These are phyloP conservation scores for Amphimedon queenslandica DNA, from an alignment of 37 sponge, comb jelly and placozoan species.

Conservation along the genomic window DNA sequence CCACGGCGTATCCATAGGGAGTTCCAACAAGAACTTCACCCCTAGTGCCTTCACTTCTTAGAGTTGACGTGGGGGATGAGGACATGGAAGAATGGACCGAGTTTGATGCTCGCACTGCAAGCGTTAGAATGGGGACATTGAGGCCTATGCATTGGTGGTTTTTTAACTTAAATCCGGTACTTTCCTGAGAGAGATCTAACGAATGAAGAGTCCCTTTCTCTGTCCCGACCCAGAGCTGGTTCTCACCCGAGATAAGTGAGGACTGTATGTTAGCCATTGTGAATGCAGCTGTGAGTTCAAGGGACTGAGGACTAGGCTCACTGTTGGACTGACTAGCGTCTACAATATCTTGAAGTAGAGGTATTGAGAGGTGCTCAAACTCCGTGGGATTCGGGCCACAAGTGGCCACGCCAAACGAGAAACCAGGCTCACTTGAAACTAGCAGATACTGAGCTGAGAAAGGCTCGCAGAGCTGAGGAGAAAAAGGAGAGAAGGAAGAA, in stretches of 20 bases:
- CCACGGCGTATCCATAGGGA: slow-evolving; percentile 42
- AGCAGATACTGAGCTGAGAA: slow-evolving; percentile 26
- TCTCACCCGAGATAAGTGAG: slow-evolving; percentile 28
- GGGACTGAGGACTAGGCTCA: too few species aligned
- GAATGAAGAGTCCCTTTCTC: slow-evolving; percentile 50
- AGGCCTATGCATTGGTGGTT: slow-evolving; percentile 32
- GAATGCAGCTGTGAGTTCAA: slow-evolving; percentile 9
- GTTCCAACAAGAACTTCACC: slow-evolving; percentile 47
- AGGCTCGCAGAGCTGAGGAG: not conserved
- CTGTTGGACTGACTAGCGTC: too few species aligned
- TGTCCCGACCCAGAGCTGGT: slow-evolving; percentile 61
- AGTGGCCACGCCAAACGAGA: slow-evolving; percentile 37
- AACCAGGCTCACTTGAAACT: slow-evolving; percentile 50
- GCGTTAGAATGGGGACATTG: slow-evolving; percentile 22
- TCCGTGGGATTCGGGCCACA: slow-evolving; percentile 13
- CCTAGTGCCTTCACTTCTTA: not conserved
- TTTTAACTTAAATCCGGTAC: slow-evolving; percentile 11
- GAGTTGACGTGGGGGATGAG: not conserved
- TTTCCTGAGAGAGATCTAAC: slow-evolving; percentile 42
- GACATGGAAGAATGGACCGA: not conserved
- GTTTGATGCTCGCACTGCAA: not conserved
- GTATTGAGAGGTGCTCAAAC: slow-evolving; percentile 37
- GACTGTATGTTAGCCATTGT: slow-evolving; percentile 15
- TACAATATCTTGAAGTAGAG: not conserved
- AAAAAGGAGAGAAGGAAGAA: not conserved